A percentile compares a stretch with the other conserved stretches of the same genome.
Evolutionary conservation across 2,797 vertebrate species (phyloP).

Genomic region (Tadarida brasiliensis): DNA sequence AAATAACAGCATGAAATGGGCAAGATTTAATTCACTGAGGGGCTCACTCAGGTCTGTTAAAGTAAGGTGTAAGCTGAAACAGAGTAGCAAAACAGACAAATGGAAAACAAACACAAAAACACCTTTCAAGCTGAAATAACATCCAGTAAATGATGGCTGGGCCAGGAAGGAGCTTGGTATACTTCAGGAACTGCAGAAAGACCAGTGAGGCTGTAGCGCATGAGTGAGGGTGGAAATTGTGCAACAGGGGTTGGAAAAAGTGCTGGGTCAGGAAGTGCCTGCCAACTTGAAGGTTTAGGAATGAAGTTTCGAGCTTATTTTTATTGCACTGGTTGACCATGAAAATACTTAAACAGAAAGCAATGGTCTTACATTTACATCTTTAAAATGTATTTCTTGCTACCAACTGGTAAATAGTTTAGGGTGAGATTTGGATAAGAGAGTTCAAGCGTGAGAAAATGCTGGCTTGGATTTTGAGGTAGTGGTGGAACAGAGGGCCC

Average conservation of each 20-base stretch:
- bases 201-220: neutral
- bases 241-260: rapidly evolving
- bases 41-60: neutral
- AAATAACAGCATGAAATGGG: neutral
- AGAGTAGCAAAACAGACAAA: neutral
- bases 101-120: neutral
- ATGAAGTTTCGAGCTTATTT: neutral
- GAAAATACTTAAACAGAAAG: neutral
- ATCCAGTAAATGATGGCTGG: neutral
- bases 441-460: neutral
- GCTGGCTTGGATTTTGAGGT: neutral
- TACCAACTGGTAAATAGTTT: neutral
- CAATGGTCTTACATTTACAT: neutral
- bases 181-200: neutral
- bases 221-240: neutral
- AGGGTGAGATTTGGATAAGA: neutral
- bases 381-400: neutral
- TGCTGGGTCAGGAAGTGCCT: rapidly evolving
- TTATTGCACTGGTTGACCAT: neutral
- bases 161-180: neutral
- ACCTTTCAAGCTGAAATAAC: neutral
- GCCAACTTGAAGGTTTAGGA: neutral
- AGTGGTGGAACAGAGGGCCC: rapidly evolving
- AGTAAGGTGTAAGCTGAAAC: neutral
- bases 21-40: neutral